Evolutionary conservation across 2,888 invertebrate species (phyloP).

Genomic region (Xestobium rufovillosum): DNA sequence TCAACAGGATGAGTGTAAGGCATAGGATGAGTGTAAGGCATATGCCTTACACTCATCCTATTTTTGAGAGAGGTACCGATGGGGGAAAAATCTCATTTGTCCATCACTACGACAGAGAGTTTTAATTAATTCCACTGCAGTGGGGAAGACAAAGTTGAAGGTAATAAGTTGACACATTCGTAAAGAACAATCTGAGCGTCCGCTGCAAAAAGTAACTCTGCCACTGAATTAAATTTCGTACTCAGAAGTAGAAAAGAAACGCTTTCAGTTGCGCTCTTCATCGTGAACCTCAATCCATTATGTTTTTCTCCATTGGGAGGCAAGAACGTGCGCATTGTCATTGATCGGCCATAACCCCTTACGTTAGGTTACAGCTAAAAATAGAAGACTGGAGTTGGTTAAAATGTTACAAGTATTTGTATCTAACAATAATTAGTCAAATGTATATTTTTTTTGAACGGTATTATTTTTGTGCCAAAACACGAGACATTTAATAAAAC

Average conservation of each 20-base stretch:
- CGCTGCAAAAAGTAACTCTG: constrained; percentile 8
- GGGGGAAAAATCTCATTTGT: too few species aligned
- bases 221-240: constrained; percentile 30
- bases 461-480: too few species aligned
- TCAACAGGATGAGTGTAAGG: too few species aligned
- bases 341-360: constrained; percentile 28
- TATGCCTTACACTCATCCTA: too few species aligned
- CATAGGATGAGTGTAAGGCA: too few species aligned
- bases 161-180: constrained; percentile 1
- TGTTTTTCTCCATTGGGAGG: constrained; percentile 27
- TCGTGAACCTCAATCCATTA: constrained; percentile 31
- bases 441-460: too few species aligned
- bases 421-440: too few species aligned
- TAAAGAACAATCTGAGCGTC: not conserved
- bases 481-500: too few species aligned
- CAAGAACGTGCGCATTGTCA: constrained; percentile 29
- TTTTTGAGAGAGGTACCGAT: too few species aligned
- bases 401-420: too few species aligned
- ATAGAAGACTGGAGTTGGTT: constrained; percentile 19
- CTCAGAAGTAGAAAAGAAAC: constrained; percentile 24
- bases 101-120: too few species aligned
- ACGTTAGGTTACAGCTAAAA: constrained; percentile 21
- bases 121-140: not conserved
- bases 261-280: constrained; percentile 28
- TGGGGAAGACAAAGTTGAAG: not conserved